Evolutionary conservation across 2,888 invertebrate species (phyloP).

Genomic region (Himalopsyche japonica): DNA sequence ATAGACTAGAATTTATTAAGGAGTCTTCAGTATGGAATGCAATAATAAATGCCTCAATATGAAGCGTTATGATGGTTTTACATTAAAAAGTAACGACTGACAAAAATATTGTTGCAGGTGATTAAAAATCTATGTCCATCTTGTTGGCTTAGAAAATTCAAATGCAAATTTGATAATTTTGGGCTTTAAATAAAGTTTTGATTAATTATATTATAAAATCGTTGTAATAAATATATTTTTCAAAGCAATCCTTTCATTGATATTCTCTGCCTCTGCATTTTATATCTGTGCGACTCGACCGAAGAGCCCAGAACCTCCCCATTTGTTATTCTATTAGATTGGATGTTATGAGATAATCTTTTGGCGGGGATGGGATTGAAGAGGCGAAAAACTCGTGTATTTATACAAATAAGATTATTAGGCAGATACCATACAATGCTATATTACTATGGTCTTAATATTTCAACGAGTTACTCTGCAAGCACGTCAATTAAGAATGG

Average conservation of each 20-base stretch:
- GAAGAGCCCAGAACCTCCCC: neutral
- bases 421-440: neutral
- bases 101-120: too few relatives aligned
- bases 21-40: too few relatives aligned
- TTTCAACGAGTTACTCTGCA: neutral
- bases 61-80: too few relatives aligned
- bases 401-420: neutral
- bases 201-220: too few relatives aligned
- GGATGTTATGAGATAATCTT: neutral
- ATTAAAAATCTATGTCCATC: too few relatives aligned
- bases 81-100: too few relatives aligned
- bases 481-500: neutral
- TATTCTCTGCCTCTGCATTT: neutral
- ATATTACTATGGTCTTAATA: neutral
- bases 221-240: too few relatives aligned
- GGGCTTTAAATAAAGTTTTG: too few relatives aligned
- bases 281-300: neutral
- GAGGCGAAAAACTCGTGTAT: neutral
- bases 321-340: slow-evolving; percentile 6
- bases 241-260: neutral
- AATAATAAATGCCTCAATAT: too few relatives aligned
- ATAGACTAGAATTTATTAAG: too few relatives aligned
- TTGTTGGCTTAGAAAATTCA: too few relatives aligned
- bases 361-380: neutral
- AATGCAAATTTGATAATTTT: too few relatives aligned